These are phyloP conservation scores for Archips xylosteana DNA, from an alignment of 2,888 invertebrate genomes.

Conservation along the genomic window DNA sequence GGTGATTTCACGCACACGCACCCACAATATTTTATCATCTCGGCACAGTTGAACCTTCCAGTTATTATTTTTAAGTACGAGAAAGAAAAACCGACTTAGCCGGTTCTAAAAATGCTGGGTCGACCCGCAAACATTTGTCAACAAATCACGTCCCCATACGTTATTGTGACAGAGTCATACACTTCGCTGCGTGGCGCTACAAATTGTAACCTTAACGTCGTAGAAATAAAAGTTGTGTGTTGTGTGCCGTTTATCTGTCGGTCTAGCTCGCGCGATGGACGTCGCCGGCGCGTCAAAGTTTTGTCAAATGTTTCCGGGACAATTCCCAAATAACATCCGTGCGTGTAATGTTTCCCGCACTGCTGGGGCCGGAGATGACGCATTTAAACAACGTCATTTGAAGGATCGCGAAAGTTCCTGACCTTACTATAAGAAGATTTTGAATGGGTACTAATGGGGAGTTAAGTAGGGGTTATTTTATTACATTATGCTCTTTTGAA, in stretches of 20 bases:
- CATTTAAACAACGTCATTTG: slow-evolving; percentile 49
- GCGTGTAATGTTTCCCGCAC: slow-evolving; percentile 65
- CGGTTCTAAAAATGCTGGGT: slow-evolving; percentile 45
- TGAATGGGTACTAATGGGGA: slow-evolving; percentile 3
- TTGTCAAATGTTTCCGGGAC: slow-evolving; percentile 65
- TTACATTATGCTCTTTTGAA: too few species aligned
- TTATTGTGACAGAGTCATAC: slow-evolving; percentile 58
- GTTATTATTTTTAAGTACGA: slow-evolving; percentile 67
- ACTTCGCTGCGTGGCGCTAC: slow-evolving; percentile 50
- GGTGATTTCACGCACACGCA: slow-evolving; percentile 49
- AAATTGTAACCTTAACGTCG: slow-evolving; percentile 53
- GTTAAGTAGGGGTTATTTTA: too few species aligned
- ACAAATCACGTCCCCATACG: slow-evolving; percentile 69
- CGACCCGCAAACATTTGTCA: slow-evolving; percentile 67
- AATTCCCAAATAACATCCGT: slow-evolving; percentile 63
- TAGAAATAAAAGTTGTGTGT: slow-evolving; percentile 48
- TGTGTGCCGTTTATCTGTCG: slow-evolving; percentile 20
- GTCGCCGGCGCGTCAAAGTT: slow-evolving; percentile 59
- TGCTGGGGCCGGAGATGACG: slow-evolving; percentile 27
- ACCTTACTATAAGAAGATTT: slow-evolving; percentile 13
- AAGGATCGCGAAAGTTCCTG: slow-evolving; percentile 35
- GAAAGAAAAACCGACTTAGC: slow-evolving; percentile 59
- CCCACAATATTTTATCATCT: slow-evolving; percentile 55
- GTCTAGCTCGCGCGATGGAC: slow-evolving; percentile 39
- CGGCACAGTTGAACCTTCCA: slow-evolving; percentile 52